Evolutionary conservation across 1,140 invertebrate genomes (phyloP), one percentile per base, ranked within the genome.

Genomic region (Planococcus citri): DNA sequence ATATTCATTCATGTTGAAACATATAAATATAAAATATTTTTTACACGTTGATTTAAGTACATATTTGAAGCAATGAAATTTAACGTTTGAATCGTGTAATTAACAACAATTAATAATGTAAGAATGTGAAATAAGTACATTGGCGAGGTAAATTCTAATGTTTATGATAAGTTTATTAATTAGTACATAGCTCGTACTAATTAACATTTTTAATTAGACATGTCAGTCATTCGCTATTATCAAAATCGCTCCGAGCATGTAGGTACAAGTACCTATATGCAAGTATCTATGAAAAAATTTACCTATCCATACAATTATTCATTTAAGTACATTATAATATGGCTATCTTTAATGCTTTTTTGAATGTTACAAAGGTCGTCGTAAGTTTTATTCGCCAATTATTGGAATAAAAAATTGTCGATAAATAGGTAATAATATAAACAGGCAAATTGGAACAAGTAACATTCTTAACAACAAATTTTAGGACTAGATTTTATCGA

Each of bases 101-200:
- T 14, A 64, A 64, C 60, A 4, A 21, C 60, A 64, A 64, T 64
- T 64, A 64, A 64, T 64, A 24, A 64, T 51, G 41, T 27, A 64
- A 64, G 60, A 25, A 64, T 64, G 60, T 14, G 22, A 25, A 64
- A 27, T 64, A 64, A 24, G 20, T 25, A 64, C 60, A 14, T 22
- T 64, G 60, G 60, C 60, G 60, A 64, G 60, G 60, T 64, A 64
- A 64, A 64, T 64, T 64, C 22, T 64, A 64, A 64, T 64, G 10
- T 64, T 64, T 25, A 25, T 27, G 60, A 64, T 22, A 58, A 58
- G 21, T 58, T 58, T 58, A 58, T 58, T 58, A 22, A 58, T 58
- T 22, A 20, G 17, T 58, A 58, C 51, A n/a, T n/a, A 58, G 51
- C 21, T 4, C 4, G 21, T 58, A n/a, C 17, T 58, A 58, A 58